These are phyloP conservation scores for Stegodyphus mimosarum DNA, from an alignment of 1,140 invertebrate genomes.

Conservation along the genomic window DNA sequence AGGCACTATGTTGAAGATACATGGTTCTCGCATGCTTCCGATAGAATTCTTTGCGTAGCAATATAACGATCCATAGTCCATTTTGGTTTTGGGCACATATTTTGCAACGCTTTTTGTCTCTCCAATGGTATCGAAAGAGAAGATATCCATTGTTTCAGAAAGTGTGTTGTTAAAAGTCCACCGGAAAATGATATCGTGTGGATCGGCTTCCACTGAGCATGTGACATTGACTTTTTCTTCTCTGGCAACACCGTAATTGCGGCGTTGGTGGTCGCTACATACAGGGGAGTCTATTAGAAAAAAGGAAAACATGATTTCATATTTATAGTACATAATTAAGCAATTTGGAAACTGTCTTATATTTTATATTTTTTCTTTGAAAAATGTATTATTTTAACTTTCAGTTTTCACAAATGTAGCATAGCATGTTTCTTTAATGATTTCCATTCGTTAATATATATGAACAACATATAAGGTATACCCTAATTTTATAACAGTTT, in stretches of 20 bases:
- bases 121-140: conserved; percentile 64
- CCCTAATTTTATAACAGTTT: no score
- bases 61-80: conserved; percentile 87
- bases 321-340: no score
- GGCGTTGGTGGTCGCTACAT: conserved; percentile 79
- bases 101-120: conserved; percentile 73
- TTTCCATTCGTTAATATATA: no score
- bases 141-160: conserved; percentile 2
- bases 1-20: conserved; percentile 90
- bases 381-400: no score
- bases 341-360: no score
- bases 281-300: conserved; percentile 82
- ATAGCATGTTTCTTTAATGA: no score
- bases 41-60: conserved; percentile 87
- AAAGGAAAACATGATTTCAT: no score
- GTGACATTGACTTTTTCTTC: conserved; percentile 80
- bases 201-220: conserved; percentile 89
- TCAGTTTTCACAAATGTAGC: no score
- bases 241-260: conserved; percentile 83
- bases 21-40: conserved; percentile 79
- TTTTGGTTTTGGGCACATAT: conserved; percentile 80
- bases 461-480: no score
- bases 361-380: no score
- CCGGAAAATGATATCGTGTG: conserved; percentile 79
- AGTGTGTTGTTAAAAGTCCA: conserved; percentile 91